Conservation (phyloP, 2,113 vertebrate genomes). For the Condylura cristata region DNA sequence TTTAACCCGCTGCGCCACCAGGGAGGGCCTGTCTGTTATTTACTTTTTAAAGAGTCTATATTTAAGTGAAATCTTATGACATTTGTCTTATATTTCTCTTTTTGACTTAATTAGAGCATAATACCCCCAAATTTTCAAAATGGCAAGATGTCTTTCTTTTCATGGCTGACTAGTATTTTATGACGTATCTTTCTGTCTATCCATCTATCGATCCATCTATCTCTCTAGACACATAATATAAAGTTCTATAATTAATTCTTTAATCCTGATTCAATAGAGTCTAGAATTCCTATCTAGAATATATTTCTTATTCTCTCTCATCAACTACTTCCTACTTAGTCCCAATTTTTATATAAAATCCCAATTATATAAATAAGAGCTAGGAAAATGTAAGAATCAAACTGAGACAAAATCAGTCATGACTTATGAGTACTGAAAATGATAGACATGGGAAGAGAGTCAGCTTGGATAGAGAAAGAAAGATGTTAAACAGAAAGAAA, state of each 20-base stretch:
- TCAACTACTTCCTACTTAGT: neutral
- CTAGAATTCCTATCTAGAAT: neutral
- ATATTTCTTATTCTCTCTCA: neutral
- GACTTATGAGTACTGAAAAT: neutral
- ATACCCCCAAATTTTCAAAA: no score
- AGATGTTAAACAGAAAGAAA: neutral
- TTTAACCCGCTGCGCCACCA: no score
- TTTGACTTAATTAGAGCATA: no score
- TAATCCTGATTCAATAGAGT: neutral
- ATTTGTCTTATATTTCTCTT: no score
- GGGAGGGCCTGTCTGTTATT: no score
- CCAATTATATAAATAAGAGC: neutral
- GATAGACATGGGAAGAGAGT: neutral
- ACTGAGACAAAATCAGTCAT: neutral
- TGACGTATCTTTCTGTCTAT: no score
- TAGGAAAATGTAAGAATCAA: neutral
- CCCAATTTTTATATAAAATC: neutral
- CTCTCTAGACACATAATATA: no score
- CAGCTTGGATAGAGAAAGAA: neutral
- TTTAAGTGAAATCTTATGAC: no score
- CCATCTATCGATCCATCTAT: no score
- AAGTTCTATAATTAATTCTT: neutral
- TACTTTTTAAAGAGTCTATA: no score
- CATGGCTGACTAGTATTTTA: no score
- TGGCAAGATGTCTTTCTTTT: no score